A percentile compares a stretch with the other conserved stretches of the same genome.
These are phyloP conservation scores for Montipora capricornis DNA, from an alignment of 64 coral and sea anemone genomes.

Conservation along the genomic window DNA sequence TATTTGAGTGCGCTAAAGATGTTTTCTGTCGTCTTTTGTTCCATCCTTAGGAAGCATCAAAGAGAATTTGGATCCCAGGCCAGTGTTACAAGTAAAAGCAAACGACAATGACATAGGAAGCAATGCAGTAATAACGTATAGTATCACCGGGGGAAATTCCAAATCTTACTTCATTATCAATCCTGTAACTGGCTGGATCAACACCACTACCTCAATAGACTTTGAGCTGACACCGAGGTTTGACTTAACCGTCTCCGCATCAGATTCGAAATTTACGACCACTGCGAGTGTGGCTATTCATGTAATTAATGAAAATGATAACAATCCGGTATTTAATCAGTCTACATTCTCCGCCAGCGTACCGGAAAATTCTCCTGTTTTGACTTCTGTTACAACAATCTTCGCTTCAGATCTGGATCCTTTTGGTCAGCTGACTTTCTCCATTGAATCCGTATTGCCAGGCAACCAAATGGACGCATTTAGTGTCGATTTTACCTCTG, in stretches of 20 bases:
- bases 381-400: slow-evolving; percentile 70
- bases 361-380: slow-evolving; percentile 56
- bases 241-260: slow-evolving; percentile 55
- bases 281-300: slow-evolving; percentile 42
- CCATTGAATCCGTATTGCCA: slow-evolving; percentile 36
- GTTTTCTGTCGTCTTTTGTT: too few species aligned
- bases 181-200: slow-evolving; percentile 29
- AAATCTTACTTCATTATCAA: slow-evolving; percentile 63
- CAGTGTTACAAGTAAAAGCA: slow-evolving; percentile 70
- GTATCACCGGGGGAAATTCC: slow-evolving; percentile 63
- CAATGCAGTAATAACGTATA: slow-evolving; percentile 71
- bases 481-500: slow-evolving; percentile 68
- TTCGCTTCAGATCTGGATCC: slow-evolving; percentile 73
- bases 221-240: slow-evolving; percentile 56
- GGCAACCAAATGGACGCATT: slow-evolving; percentile 53
- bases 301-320: slow-evolving; percentile 79
- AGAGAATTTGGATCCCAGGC: slow-evolving; percentile 46
- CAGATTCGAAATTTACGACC: slow-evolving; percentile 46
- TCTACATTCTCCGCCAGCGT: slow-evolving; percentile 40
- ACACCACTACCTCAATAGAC: slow-evolving; percentile 52
- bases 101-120: slow-evolving; percentile 54
- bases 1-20: too few species aligned
- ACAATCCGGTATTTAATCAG: slow-evolving; percentile 46
- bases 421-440: slow-evolving; percentile 72
- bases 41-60: slow-evolving; percentile 32